Evolutionary conservation across 2,888 invertebrate genomes (phyloP).

Genomic region (Rugalucina vietnamica): DNA sequence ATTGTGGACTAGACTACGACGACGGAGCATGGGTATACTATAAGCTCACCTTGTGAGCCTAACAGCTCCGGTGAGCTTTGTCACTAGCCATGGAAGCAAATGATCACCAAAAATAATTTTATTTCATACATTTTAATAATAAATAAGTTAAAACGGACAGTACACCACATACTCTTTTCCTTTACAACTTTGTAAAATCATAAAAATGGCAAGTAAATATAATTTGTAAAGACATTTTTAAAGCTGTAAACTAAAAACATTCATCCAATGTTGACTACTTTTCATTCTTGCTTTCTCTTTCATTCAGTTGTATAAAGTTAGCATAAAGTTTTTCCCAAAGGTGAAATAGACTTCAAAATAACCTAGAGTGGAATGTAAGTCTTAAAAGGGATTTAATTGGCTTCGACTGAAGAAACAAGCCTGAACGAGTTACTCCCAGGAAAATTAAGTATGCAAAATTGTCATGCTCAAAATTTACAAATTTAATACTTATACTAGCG

Average conservation of each 20-base stretch:
- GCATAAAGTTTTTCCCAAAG: too few species aligned
- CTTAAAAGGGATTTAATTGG: conserved; percentile 10
- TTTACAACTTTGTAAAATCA: conserved; percentile 19
- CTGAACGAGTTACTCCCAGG: too few species aligned
- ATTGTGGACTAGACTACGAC: too few species aligned
- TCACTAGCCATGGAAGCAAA: too few species aligned
- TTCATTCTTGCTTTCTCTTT: conserved; percentile 27
- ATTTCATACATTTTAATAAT: conserved; percentile 47
- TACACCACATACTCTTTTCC: conserved; percentile 25
- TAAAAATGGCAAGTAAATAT: conserved; percentile 47
- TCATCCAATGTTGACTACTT: conserved; percentile 39
- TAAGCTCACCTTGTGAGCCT: too few species aligned
- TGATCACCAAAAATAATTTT: conserved; percentile 2
- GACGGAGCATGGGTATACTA: too few species aligned
- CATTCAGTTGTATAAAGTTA: neutral
- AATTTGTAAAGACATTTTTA: neutral
- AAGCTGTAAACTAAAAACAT: neutral
- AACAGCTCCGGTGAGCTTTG: too few species aligned
- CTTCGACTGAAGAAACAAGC: neutral
- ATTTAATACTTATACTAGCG: too few species aligned
- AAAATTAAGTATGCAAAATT: too few species aligned
- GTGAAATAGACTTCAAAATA: neutral
- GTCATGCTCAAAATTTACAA: too few species aligned
- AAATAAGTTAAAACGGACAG: conserved; percentile 51
- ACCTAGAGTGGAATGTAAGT: conserved; percentile 25